Percentiles rank a stretch among this genome's conserved stretches.
phyloP scores from a whole-genome alignment of 2,888 invertebrate species.

The Yponomeuta evonymella region DNA sequence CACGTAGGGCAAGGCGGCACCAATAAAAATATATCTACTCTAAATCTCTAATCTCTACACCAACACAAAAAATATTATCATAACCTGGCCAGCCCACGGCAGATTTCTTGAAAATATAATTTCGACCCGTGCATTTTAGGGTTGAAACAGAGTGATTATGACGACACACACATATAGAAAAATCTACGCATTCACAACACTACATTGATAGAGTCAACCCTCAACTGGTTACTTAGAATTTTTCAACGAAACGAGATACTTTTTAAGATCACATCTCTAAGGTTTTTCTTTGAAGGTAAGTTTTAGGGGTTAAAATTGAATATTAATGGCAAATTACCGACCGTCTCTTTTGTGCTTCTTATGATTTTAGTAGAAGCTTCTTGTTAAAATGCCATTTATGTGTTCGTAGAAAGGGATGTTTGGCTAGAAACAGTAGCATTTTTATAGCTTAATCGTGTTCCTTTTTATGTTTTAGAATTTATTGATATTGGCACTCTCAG shows the following conservation, averaged over 20 bases:
- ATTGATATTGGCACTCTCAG: slow-evolving; percentile 31
- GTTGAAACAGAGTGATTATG: slow-evolving; percentile 16
- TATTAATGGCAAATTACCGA: slow-evolving; percentile 74
- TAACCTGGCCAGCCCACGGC: background rate
- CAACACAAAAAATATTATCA: slow-evolving; percentile 8
- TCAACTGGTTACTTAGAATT: slow-evolving; percentile 55
- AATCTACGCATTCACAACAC: slow-evolving; percentile 17
- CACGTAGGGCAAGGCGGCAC: slow-evolving; percentile 6
- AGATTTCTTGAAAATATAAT: background rate
- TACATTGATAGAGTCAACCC: slow-evolving; percentile 34
- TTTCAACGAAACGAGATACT: slow-evolving; percentile 54
- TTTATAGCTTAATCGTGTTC: slow-evolving; percentile 66
- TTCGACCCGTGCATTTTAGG: background rate
- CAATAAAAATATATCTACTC: slow-evolving; percentile 12
- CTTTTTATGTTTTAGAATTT: slow-evolving; percentile 36
- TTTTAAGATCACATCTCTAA: slow-evolving; percentile 58
- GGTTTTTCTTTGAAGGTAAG: slow-evolving; percentile 70
- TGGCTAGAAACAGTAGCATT: slow-evolving; percentile 74
- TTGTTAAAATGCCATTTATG: slow-evolving; percentile 59
- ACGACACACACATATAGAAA: slow-evolving; percentile 17
- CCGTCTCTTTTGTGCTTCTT: slow-evolving; percentile 51
- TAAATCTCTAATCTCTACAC: background rate
- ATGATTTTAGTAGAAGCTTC: slow-evolving; percentile 67
- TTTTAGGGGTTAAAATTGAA: slow-evolving; percentile 67
- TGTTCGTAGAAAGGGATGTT: slow-evolving; percentile 53